Base-by-base conservation (phyloP, 2,797 vertebrate species). In the Lepilemur ruficaudatus region DNA sequence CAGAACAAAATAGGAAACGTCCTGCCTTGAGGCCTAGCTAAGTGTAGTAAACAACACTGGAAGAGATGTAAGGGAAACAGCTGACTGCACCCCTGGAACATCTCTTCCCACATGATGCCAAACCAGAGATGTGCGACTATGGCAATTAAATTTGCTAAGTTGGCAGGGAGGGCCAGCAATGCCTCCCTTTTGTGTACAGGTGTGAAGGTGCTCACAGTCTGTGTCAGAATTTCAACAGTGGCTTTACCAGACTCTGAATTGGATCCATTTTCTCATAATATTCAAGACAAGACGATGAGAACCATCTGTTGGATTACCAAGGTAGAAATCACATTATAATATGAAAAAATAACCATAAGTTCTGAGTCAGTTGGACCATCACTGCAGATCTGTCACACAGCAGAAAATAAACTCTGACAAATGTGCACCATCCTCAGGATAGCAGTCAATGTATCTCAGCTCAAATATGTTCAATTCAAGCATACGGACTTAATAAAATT, bases 261-360 rank as follows among this genome's bases (percentile, higher is more conserved):
- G 87, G 70, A 78, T 92, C 72, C 30, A 63, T 48, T 93, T 73
- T 93, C 78, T 96, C 80, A 81, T 84, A 90, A 92, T 81, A 88
- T 63, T 52, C 30, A 85, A 94, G 79, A 93, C 59, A 85, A 76
- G 76, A 93, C 52, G 76, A 67, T 73, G 84, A 81, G 83, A 95
- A 84, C 93, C 97, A 97, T 97, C 97, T 97, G 95, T 94, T 95
- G 95, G 87, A 93, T 94, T 80, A 95, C 59, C 92, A 82, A 97
- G 95, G 96, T 97, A 92, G 91, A 95, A 97, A 95, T 94, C 46
- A 8, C 76, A 91, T 93, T 89, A 93, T 69, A 76, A 89, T 95
- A 92, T 4, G n/a, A 93, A 96, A 97, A 95, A 96, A 92, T 93
- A 96, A 69, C 80, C 96, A 96, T 89, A 95, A 90, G 85, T 92